These are phyloP conservation scores for Crenuchus spilurus DNA, from an alignment of 2,797 vertebrate genomes.

Conservation along the genomic window DNA sequence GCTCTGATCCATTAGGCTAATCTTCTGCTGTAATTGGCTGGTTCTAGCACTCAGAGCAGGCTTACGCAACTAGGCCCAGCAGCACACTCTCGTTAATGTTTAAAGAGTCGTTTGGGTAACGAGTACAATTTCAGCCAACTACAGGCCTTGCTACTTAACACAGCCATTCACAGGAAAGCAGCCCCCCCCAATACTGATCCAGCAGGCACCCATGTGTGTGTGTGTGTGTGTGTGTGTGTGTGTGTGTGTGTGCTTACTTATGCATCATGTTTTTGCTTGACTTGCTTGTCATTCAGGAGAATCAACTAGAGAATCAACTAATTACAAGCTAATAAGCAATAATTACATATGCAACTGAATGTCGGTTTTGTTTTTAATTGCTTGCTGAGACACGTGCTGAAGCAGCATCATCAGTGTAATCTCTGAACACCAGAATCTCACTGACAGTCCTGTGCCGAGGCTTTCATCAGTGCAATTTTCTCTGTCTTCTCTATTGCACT, in stretches of 20 bases:
- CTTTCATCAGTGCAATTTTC: conserved; percentile 13
- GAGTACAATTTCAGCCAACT: conserved; percentile 57
- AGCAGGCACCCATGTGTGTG: background rate
- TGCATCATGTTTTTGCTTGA: conserved; percentile 7
- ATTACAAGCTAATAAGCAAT: conserved; percentile 29
- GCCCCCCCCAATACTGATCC: conserved; percentile 20
- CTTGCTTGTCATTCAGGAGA: conserved; percentile 27
- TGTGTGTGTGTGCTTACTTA: conserved; percentile 2
- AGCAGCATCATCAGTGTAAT: background rate
- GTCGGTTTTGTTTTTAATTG: conserved; percentile 28
- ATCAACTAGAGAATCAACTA: conserved; percentile 19
- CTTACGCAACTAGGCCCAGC: conserved; percentile 50
- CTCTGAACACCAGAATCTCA: background rate
- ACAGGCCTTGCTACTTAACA: conserved; percentile 51
- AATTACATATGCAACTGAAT: conserved; percentile 23
- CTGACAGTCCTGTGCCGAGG: background rate
- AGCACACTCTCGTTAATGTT: conserved; percentile 76
- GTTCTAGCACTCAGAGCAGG: conserved; percentile 42
- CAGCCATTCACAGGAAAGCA: conserved; percentile 35
- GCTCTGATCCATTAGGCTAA: conserved; percentile 54
- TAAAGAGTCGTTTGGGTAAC: conserved; percentile 65
- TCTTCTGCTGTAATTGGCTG: conserved; percentile 56
- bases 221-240: background rate
- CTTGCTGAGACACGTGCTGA: conserved; percentile 14
- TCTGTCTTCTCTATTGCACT: background rate